These are phyloP conservation scores for Lycaena phlaeas DNA, from an alignment of 2,888 invertebrate species.

Conservation along the genomic window DNA sequence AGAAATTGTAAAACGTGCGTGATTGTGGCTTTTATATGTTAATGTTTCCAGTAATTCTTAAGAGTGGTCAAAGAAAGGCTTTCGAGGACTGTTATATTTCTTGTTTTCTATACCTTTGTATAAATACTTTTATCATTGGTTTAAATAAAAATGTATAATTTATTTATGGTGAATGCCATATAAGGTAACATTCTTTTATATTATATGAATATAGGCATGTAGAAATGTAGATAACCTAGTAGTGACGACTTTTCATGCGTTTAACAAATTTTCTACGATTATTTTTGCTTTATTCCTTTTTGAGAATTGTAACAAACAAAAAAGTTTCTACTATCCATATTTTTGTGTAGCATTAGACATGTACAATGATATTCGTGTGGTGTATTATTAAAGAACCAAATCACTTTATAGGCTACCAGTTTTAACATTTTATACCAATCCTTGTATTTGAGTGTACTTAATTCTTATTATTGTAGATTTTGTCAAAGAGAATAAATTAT, in stretches of 20 bases:
- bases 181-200: slow-evolving; percentile 32
- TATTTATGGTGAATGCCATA: slow-evolving; percentile 43
- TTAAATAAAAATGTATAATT: slow-evolving; percentile 43
- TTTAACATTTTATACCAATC: slow-evolving; percentile 70
- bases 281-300: slow-evolving; percentile 8
- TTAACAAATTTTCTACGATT: slow-evolving; percentile 5
- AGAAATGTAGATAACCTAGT: slow-evolving; percentile 67
- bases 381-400: slow-evolving; percentile 64
- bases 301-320: slow-evolving; percentile 16
- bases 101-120: slow-evolving; percentile 4
- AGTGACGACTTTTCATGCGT: slow-evolving; percentile 27
- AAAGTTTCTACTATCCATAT: slow-evolving; percentile 22
- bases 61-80: slow-evolving; percentile 3
- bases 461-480: slow-evolving; percentile 68
- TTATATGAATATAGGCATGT: slow-evolving; percentile 43
- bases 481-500: slow-evolving; percentile 68
- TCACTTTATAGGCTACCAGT: slow-evolving; percentile 59
- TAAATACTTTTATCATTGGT: slow-evolving; percentile 10
- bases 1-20: slow-evolving; percentile 21
- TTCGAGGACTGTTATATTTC: slow-evolving; percentile 1
- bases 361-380: slow-evolving; percentile 44
- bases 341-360: slow-evolving; percentile 31
- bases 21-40: slow-evolving; percentile 24
- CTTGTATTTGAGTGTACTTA: slow-evolving; percentile 72
- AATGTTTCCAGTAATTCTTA: slow-evolving; percentile 13